phyloP scores from a whole-genome alignment of 2,888 invertebrate genomes.

The Arge pagana region DNA sequence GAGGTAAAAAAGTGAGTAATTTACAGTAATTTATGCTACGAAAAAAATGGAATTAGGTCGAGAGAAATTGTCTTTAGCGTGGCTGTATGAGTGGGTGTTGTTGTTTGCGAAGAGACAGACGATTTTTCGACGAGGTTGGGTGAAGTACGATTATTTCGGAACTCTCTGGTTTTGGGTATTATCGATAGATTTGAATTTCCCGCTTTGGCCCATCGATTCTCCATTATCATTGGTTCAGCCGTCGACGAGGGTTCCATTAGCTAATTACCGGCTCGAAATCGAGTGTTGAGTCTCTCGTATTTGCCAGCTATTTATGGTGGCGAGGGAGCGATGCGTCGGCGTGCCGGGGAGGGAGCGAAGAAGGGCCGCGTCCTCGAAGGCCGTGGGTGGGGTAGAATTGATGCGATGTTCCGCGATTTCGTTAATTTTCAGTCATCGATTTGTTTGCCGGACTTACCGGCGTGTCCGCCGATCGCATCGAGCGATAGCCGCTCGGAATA shows the following conservation, averaged over 20 bases:
- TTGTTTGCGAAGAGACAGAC: too few species aligned
- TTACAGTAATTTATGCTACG: too few species aligned
- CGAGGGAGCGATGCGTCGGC: too few species aligned
- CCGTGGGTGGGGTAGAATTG: conserved; percentile 1
- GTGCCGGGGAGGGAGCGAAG: too few species aligned
- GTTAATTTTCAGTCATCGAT: conserved; percentile 7
- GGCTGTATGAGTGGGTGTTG: too few species aligned
- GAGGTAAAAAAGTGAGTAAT: too few species aligned
- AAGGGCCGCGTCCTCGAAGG: background rate
- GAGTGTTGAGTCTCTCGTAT: conserved; percentile 20
- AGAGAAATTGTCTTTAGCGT: too few species aligned
- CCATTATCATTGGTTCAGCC: conserved; percentile 26
- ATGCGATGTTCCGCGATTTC: conserved; percentile 5
- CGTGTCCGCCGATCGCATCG: background rate
- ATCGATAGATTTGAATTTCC: conserved; percentile 56
- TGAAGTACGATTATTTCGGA: too few species aligned
- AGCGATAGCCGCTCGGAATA: too few species aligned
- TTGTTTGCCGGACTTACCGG: conserved; percentile 4
- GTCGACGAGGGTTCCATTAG: conserved; percentile 52
- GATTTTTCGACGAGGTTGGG: too few species aligned
- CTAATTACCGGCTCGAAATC: conserved; percentile 44
- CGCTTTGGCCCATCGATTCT: conserved; percentile 41
- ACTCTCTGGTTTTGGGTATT: too few species aligned
- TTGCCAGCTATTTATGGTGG: conserved; percentile 14
- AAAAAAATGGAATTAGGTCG: too few species aligned